These are phyloP conservation scores for Protonemura montana DNA, from an alignment of 2,888 invertebrate species.

Conservation along the genomic window DNA sequence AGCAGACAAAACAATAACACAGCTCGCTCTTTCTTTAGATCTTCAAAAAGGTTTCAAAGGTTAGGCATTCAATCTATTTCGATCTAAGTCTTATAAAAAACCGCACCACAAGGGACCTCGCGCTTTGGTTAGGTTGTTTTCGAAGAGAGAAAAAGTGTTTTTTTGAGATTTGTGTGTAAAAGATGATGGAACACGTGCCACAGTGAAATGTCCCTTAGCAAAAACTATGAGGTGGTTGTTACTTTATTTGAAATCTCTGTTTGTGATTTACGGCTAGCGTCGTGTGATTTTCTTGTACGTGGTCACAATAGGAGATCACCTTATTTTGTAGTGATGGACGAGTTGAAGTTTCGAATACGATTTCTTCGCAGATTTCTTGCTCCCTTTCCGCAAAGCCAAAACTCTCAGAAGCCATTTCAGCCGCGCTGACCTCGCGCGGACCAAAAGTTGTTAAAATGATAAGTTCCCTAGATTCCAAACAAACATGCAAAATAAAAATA, in stretches of 20 bases:
- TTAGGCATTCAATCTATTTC: slow-evolving; percentile 12
- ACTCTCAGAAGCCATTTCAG: background rate
- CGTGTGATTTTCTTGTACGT: background rate
- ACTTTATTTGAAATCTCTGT: background rate
- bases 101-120: background rate
- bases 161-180: no score
- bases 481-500: background rate
- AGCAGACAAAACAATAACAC: background rate
- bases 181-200: background rate
- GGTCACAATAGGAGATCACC: background rate
- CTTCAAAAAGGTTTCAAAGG: background rate
- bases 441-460: background rate
- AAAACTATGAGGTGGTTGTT: background rate
- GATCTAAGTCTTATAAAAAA: background rate
- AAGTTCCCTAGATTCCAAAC: background rate
- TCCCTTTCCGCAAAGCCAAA: background rate
- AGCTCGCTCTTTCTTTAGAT: background rate
- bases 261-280: background rate
- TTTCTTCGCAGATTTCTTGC: background rate
- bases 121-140: background rate
- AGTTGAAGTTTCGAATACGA: background rate
- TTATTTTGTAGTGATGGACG: background rate
- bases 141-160: background rate
- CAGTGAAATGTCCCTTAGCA: background rate
- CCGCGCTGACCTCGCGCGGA: background rate